A percentile compares a stretch with the other conserved stretches of the same genome.
These are phyloP conservation scores for Nannoperca australis DNA, from an alignment of 2,797 vertebrate genomes.

Conservation along the genomic window DNA sequence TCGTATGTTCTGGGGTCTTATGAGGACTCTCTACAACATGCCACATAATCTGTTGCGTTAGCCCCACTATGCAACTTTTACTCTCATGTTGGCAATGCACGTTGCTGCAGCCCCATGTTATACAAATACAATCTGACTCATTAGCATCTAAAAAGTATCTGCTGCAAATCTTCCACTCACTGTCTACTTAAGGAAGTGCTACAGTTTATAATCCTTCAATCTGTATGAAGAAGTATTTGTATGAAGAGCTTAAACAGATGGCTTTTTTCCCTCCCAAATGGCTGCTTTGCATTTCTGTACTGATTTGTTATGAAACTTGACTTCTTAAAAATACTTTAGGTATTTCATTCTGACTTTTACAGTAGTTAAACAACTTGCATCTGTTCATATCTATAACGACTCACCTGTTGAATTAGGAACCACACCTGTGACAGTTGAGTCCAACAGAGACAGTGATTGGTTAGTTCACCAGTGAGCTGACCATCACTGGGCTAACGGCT, in stretches of 20 bases:
- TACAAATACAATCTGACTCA: neutral
- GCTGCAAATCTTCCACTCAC: slow-evolving; percentile 3
- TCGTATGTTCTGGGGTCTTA: neutral
- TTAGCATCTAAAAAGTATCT: neutral
- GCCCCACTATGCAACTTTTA: neutral
- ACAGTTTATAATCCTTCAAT: slow-evolving; percentile 17
- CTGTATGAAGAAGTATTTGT: neutral
- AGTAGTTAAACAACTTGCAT: neutral
- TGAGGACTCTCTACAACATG: neutral
- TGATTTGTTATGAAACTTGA: neutral
- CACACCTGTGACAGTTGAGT: neutral
- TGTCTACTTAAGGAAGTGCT: neutral
- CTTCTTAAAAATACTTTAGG: neutral
- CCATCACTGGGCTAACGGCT: neutral
- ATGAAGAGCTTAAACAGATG: slow-evolving; percentile 4
- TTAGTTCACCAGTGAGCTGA: neutral
- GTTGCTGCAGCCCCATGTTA: neutral
- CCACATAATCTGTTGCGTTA: neutral
- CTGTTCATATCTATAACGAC: neutral
- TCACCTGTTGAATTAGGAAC: no score
- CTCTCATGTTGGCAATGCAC: neutral
- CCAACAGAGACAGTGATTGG: neutral
- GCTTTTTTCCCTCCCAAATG: neutral
- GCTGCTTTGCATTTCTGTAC: neutral
- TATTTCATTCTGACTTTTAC: neutral